These are phyloP conservation scores for Imbricaverruca yamaguchii DNA, from an alignment of 2,888 invertebrate genomes.

Conservation along the genomic window DNA sequence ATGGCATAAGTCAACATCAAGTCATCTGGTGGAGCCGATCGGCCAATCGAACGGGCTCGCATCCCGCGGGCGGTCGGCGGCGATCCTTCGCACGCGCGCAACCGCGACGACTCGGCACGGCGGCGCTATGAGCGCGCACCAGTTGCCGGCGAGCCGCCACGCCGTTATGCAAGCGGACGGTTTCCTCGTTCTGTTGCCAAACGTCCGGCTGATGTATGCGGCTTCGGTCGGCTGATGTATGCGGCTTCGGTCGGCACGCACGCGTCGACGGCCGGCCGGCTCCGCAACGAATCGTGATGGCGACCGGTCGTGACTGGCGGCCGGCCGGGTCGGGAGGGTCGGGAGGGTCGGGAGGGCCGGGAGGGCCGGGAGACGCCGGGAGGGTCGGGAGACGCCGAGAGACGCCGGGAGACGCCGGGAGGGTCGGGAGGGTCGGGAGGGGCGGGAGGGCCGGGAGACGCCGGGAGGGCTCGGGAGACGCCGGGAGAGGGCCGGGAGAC, in stretches of 20 bases:
- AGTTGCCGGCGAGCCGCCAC: background rate
- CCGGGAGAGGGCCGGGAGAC: no score
- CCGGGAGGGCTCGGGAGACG: no score
- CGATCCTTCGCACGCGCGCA: no score
- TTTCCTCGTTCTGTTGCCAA: conserved; percentile 2
- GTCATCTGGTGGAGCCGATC: background rate
- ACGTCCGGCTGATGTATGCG: background rate
- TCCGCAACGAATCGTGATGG: background rate
- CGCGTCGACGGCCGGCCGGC: background rate
- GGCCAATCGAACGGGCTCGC: background rate
- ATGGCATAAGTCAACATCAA: background rate
- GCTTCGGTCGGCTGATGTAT: background rate
- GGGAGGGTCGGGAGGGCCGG: background rate
- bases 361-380: background rate
- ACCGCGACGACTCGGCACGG: background rate
- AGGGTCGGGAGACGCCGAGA: background rate
- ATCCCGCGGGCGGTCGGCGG: background rate
- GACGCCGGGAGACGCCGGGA: background rate
- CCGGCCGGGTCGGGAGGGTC: background rate
- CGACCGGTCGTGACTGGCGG: background rate
- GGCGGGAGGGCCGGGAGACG: background rate
- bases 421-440: background rate
- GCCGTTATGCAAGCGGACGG: background rate
- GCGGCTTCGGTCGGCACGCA: background rate
- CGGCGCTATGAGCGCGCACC: background rate